A percentile compares a stretch with the other conserved stretches of the same genome.
Conservation (phyloP, 2,113 vertebrate species). For the Notarius lentiginosus region DNA sequence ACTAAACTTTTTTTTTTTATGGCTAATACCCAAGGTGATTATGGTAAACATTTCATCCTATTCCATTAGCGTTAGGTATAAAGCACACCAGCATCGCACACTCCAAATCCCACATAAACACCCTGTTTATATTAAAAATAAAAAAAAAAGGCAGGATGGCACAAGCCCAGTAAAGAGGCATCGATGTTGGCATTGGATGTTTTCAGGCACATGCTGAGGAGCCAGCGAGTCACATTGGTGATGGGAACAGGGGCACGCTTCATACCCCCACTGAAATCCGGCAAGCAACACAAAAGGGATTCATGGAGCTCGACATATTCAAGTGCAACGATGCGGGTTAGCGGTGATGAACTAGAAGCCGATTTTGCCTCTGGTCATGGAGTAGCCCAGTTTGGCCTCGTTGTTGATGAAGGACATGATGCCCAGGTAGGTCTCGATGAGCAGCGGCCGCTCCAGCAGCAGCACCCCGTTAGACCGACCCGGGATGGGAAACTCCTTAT, state of each 20-base stretch:
- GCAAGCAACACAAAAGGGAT: conserved; percentile 34
- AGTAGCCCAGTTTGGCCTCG: conserved; percentile 93
- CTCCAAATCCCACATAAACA: conserved; percentile 4
- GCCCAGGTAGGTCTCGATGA: conserved; percentile 96
- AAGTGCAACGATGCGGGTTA: conserved; percentile 5
- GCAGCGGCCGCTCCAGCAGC: conserved; percentile 87
- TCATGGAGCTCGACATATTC: conserved; percentile 38
- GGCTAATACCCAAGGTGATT: background rate
- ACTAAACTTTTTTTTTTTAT: background rate
- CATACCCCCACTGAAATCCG: background rate
- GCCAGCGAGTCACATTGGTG: conserved; percentile 1
- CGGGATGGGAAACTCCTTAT: conserved; percentile 79
- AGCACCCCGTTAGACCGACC: conserved; percentile 79
- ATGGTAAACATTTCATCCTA: background rate
- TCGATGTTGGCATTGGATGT: conserved; percentile 14
- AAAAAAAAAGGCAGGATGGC: conserved; percentile 1
- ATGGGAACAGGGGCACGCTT: conserved; percentile 1
- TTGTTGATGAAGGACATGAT: conserved; percentile 98
- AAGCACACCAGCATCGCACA: background rate
- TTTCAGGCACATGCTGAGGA: conserved; percentile 45
- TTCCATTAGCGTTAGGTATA: background rate
- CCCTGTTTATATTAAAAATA: conserved; percentile 4
- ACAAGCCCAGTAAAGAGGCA: conserved; percentile 25
- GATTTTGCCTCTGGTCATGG: conserved; percentile 93
- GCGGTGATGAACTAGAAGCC: conserved; percentile 78